Evolutionary conservation across 2,888 invertebrate genomes (phyloP), one percentile per base, ranked within the genome.

Genomic region (Pantelozetes paolii): DNA sequence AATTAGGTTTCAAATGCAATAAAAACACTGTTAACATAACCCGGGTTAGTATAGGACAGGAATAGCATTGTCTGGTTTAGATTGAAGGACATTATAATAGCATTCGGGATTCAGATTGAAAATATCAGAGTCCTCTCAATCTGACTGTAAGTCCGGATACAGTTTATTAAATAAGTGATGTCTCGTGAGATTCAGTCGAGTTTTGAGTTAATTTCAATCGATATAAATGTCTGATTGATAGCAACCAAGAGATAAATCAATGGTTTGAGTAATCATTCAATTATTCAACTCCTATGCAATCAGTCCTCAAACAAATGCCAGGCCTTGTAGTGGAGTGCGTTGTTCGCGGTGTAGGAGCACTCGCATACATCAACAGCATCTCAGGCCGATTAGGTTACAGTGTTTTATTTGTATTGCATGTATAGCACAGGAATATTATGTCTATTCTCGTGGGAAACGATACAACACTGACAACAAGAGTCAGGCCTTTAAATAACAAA

Each of bases 181-280:
- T 64, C 64, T 36, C 64, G 20, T 64, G 64, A 64, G 64, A 20
- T 64, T 64, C n/a, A 30, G 36, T 64, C 11, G 32, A 64, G 20
- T n/a, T 64, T 64, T 30, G 36, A 64, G 36, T 64, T 64, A 64
- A 64, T 36, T 36, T 40, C 30, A 20, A 20, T 64, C 36, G n/a
- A 64, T 57, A 5, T n/a, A 13, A 23, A 23, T 3, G 23, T 30
- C 40, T 64, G 64, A 64, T 64, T 13, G 64, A 64, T 64, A n/a
- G 30, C 36, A 64, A 40, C 64, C 64, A 64, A 64, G 36, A 64
- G 64, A 64, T 64, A 64, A 40, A 40, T 64, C 64, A 64, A 32
- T 64, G 30, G 30, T 40, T 64, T 2, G 1, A 15, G 30, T 11
- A 40, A 36, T 13, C 32, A 64, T 20, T 64, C 32, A 64, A 57